Evolutionary conservation across 2,888 invertebrate genomes (phyloP).

Genomic region (Ceraclea dissimilis): DNA sequence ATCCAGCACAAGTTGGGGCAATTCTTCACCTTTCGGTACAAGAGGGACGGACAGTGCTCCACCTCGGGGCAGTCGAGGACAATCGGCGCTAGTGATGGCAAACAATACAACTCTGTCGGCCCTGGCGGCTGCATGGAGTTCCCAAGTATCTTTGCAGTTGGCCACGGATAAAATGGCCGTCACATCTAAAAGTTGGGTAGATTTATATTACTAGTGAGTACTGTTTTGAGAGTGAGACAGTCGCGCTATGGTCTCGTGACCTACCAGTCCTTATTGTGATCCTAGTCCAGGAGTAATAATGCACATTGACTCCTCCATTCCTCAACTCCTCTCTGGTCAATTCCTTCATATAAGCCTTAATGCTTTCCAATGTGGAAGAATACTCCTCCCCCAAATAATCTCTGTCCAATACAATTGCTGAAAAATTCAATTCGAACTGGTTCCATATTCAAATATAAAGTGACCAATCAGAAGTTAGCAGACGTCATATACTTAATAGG

Average conservation of each 20-base stretch:
- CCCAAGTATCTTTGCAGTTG: conserved; percentile 71
- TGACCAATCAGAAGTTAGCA: no score
- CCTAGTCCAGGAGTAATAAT: conserved; percentile 60
- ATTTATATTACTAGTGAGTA: no score
- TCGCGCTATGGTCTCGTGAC: not conserved
- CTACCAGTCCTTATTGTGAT: conserved; percentile 65
- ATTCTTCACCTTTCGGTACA: conserved; percentile 58
- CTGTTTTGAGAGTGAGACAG: not conserved
- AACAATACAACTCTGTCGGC: conserved; percentile 61
- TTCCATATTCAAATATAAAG: no score
- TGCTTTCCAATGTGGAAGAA: conserved; percentile 44
- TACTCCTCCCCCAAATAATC: conserved; percentile 58
- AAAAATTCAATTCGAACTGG: conserved; percentile 26
- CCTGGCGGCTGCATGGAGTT: conserved; percentile 54
- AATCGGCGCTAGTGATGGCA: conserved; percentile 71
- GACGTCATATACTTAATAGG: no score
- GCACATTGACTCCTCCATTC: conserved; percentile 60
- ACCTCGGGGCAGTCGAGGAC: conserved; percentile 61
- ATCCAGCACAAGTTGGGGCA: conserved; percentile 72
- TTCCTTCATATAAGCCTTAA: conserved; percentile 57
- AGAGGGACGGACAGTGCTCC: conserved; percentile 66
- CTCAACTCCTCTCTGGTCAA: conserved; percentile 57
- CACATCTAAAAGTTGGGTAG: conserved; percentile 54
- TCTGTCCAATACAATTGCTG: conserved; percentile 65
- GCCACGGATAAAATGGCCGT: conserved; percentile 65